Conservation (phyloP, 2,888 invertebrate genomes). For the Steromphala cineraria region DNA sequence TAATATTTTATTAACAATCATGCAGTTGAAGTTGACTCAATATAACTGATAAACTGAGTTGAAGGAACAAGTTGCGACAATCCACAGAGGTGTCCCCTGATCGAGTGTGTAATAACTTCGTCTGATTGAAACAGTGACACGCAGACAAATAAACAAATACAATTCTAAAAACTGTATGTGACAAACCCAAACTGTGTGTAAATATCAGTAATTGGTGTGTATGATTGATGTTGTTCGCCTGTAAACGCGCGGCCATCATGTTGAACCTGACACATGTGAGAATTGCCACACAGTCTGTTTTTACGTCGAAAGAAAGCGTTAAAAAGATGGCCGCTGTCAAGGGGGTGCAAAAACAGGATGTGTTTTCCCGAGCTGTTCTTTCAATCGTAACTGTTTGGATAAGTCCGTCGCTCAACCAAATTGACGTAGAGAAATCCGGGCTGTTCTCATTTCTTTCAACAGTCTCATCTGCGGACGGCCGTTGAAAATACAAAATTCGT, state of each 20-base stretch:
- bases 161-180: no score
- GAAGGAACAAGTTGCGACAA: no score
- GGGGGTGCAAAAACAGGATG: neutral
- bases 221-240: neutral
- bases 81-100: no score
- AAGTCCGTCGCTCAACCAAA: constrained; percentile 2
- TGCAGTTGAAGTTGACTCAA: neutral
- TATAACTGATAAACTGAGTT: no score
- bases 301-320: neutral
- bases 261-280: neutral
- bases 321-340: neutral
- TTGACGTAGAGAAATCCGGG: constrained; percentile 6
- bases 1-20: neutral
- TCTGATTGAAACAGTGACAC: no score
- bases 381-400: constrained; percentile 2
- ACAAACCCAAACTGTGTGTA: no score
- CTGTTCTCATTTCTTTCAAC: neutral
- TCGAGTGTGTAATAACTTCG: no score
- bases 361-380: neutral
- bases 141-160: no score
- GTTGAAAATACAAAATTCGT: constrained; percentile 11
- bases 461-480: constrained; percentile 5
- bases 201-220: neutral
- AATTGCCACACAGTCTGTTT: neutral
- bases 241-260: neutral